phyloP scores from a whole-genome alignment of 1,140 invertebrate genomes.

The Trissolcus basalis region DNA sequence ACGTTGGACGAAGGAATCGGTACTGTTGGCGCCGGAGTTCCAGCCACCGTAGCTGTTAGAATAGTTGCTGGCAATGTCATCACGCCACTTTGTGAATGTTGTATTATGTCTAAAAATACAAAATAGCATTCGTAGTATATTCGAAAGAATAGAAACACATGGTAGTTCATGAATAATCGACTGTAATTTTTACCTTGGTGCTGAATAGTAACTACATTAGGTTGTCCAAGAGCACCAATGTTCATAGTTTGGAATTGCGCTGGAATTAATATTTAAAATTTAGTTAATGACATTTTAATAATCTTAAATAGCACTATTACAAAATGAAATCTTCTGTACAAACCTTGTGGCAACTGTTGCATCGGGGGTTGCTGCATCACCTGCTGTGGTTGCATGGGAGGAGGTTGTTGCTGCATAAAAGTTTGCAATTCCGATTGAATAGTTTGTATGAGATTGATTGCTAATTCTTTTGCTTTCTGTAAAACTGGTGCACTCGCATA shows the following conservation, averaged over 20 bases:
- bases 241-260: slow-evolving; percentile 76
- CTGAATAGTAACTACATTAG: slow-evolving; percentile 75
- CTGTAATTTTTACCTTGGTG: slow-evolving; percentile 68
- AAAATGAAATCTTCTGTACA: not conserved
- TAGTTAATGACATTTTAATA: no score
- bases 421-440: slow-evolving; percentile 85
- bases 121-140: no score
- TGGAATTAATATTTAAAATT: slow-evolving; percentile 32
- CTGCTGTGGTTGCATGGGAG: slow-evolving; percentile 71
- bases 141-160: not conserved
- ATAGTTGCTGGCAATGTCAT: slow-evolving; percentile 73
- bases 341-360: slow-evolving; percentile 69
- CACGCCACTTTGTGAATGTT: slow-evolving; percentile 73
- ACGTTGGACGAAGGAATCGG: slow-evolving; percentile 69
- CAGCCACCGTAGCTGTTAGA: slow-evolving; percentile 73
- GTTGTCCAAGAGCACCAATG: slow-evolving; percentile 73
- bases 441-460: slow-evolving; percentile 87
- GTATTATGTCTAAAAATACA: slow-evolving; percentile 69
- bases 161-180: not conserved
- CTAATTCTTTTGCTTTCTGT: slow-evolving; percentile 83
- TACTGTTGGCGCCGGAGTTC: slow-evolving; percentile 65
- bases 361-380: slow-evolving; percentile 69
- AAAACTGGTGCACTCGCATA: slow-evolving; percentile 83
- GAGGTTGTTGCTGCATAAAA: slow-evolving; percentile 78
- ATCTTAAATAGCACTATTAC: no score